These are phyloP conservation scores for Scophthalmus maximus DNA, from an alignment of 2,113 vertebrate species.

Conservation along the genomic window DNA sequence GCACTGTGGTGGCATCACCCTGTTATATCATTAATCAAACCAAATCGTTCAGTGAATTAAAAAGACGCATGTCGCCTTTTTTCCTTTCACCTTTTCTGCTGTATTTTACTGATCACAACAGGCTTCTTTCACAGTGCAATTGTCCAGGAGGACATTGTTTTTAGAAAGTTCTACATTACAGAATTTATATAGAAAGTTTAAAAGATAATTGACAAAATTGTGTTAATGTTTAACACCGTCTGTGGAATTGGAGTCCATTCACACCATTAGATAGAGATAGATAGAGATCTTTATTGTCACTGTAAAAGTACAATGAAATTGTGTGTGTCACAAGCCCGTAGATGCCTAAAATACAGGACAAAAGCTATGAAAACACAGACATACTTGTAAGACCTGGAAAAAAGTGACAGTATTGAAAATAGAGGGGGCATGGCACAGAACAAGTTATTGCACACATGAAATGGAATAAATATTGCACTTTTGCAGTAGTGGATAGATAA, in stretches of 20 bases:
- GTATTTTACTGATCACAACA: constrained; percentile 1
- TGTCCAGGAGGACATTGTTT: constrained; percentile 37
- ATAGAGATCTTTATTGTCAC: no score
- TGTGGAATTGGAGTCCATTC: background rate
- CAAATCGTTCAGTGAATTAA: constrained; percentile 21
- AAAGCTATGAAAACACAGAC: no score
- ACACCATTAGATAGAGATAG: no score
- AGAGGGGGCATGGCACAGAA: no score
- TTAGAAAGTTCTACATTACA: background rate
- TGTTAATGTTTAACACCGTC: background rate
- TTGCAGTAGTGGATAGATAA: no score
- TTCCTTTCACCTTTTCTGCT: background rate
- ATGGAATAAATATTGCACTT: no score
- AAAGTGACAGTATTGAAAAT: no score
- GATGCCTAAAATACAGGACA: no score
- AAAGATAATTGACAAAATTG: background rate
- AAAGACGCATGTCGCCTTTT: constrained; percentile 5
- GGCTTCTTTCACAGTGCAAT: background rate
- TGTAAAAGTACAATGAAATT: no score
- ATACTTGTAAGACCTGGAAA: no score
- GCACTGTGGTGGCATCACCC: constrained; percentile 54
- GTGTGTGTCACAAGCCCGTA: no score
- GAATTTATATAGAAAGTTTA: background rate
- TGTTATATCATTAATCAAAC: constrained; percentile 46
- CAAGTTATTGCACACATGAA: no score